phyloP scores from a whole-genome alignment of 2,113 vertebrate genomes.

The Siphamia tubifer region DNA sequence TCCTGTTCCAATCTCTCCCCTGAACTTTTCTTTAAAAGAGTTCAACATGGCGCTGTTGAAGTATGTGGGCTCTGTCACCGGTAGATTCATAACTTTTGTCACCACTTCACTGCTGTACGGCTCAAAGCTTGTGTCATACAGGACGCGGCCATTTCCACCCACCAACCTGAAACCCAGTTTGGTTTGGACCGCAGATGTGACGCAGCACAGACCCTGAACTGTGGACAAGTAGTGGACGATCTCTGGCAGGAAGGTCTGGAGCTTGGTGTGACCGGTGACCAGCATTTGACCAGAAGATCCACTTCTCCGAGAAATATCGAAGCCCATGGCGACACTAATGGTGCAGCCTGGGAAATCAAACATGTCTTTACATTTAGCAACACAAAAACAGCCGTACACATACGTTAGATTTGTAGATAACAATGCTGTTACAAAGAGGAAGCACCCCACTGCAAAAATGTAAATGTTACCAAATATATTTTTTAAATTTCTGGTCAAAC shows the following conservation, averaged over 20 bases:
- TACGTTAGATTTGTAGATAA: too few relatives aligned
- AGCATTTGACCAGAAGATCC: slow-evolving; percentile 15
- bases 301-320: slow-evolving; percentile 78
- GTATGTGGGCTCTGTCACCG: slow-evolving; percentile 46
- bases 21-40: slow-evolving; percentile 77
- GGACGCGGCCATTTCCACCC: slow-evolving; percentile 7
- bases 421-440: too few relatives aligned
- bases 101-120: slow-evolving; percentile 66
- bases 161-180: slow-evolving; percentile 77
- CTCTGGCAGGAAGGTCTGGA: slow-evolving; percentile 67
- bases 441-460: too few relatives aligned
- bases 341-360: slow-evolving; percentile 72
- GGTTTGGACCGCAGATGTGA: neutral
- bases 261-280: slow-evolving; percentile 66
- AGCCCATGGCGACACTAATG: slow-evolving; percentile 83
- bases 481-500: too few relatives aligned
- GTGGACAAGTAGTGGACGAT: slow-evolving; percentile 70
- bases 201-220: slow-evolving; percentile 77
- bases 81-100: slow-evolving; percentile 75
- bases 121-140: slow-evolving; percentile 81
- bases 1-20: slow-evolving; percentile 13
- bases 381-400: too few relatives aligned
- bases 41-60: slow-evolving; percentile 79
- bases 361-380: neutral
- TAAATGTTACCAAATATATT: too few relatives aligned